Conservation (phyloP, 92 coral and sea anemone genomes). For the Bergia sp. region DNA sequence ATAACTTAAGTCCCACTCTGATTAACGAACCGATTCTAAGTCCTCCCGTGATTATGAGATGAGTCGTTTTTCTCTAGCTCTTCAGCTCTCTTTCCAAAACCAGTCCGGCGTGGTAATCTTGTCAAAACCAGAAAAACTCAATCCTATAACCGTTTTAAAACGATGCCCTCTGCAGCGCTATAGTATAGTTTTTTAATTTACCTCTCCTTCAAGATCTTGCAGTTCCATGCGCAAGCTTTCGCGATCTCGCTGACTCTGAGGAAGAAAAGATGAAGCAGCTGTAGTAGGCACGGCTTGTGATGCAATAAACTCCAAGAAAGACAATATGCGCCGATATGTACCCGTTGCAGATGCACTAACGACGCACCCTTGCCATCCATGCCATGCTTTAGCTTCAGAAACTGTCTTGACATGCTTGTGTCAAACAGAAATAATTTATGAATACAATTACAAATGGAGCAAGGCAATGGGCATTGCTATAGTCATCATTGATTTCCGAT, state of each 20-base stretch:
- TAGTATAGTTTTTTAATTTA: not conserved
- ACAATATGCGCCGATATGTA: slow-evolving; percentile 20
- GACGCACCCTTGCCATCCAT: not conserved
- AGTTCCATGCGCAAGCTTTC: slow-evolving; percentile 84
- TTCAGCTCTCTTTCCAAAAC: too few relatives aligned
- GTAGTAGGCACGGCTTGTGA: not conserved
- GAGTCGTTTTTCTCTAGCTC: too few relatives aligned
- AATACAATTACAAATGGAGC: not conserved
- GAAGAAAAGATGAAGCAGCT: slow-evolving; percentile 10
- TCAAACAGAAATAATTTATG: not conserved
- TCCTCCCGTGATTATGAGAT: too few relatives aligned
- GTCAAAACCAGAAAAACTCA: not conserved
- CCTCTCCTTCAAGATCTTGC: slow-evolving; percentile 85
- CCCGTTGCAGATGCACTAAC: slow-evolving; percentile 22
- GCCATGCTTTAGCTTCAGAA: not conserved
- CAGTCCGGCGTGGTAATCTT: too few relatives aligned
- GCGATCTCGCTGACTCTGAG: slow-evolving; percentile 75
- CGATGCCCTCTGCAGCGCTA: not conserved
- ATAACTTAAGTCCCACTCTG: not conserved
- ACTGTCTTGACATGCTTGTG: slow-evolving; percentile 8
- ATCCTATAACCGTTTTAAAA: not conserved
- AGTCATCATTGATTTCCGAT: not conserved
- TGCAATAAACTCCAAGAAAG: not conserved
- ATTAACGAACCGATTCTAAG: too few relatives aligned
- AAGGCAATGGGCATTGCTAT: not conserved